phyloP scores from a whole-genome alignment of 2,888 invertebrate genomes.

The Ceriagrion tenellum region DNA sequence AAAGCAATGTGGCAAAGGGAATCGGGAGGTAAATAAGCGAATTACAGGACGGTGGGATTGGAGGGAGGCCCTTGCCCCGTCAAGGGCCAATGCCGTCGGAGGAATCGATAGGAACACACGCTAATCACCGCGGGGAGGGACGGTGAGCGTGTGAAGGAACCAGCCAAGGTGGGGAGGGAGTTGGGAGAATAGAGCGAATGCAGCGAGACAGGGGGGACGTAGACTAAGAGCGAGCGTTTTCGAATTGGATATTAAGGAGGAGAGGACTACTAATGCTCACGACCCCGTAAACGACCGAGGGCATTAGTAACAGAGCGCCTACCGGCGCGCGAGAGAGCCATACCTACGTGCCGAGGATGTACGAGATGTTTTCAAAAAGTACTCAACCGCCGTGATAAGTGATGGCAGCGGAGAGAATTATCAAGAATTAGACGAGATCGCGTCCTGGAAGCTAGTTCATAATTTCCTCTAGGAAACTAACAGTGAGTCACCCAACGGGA shows the following conservation, averaged over 20 bases:
- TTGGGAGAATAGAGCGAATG: neutral
- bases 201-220: neutral
- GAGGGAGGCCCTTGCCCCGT: neutral
- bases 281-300: neutral
- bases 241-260: constrained; percentile 11
- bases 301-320: neutral
- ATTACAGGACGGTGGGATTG: neutral
- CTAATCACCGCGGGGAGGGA: constrained; percentile 52
- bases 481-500: neutral
- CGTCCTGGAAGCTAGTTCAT: neutral
- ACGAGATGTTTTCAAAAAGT: neutral
- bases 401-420: neutral
- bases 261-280: neutral
- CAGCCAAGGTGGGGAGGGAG: neutral
- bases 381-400: neutral
- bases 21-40: neutral
- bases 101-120: constrained; percentile 48
- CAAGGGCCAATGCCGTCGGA: neutral
- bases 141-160: neutral
- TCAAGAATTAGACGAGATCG: neutral
- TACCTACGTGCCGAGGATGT: neutral
- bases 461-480: neutral
- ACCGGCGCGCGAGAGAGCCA: neutral
- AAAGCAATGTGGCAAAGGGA: neutral
- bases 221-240: neutral